Evolutionary conservation across 2,113 vertebrate genomes (phyloP), one percentile per base, ranked within the genome.

Genomic region (Phodopus roborovskii): DNA sequence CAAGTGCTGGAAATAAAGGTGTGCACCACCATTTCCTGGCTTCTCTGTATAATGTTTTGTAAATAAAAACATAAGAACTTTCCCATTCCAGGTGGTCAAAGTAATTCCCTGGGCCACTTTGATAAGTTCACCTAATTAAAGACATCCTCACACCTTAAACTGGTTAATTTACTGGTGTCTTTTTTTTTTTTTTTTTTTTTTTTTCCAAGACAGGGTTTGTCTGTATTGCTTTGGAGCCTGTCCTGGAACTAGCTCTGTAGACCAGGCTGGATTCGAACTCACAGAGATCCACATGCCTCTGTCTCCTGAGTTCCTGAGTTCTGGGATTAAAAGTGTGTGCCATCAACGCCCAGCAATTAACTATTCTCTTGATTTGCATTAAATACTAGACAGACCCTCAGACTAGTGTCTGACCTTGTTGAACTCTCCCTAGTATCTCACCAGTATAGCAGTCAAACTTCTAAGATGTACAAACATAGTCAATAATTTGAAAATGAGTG

Each of bases 41-140:
- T 26, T 9, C 79, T 82, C 36, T 42, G 36, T 60, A 56, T 60
- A 60, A 39, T 82, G 53, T 24, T 60, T 24, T 85, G 9, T 96
- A 94, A 97, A 70, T 88, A 94, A 95, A 96, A 92, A 81, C 79
- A 19, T 74, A 70, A 96, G 84, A 83, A 42, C 71, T 53, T 58
- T 62, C 58, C 58, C 36, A 45, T 33, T 48, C 7, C 71, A 77
- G 66, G 60, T 75, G 50, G 70, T 62, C 88, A 90, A 26, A 90
- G 84, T 74, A n/a, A 84, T 90, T 94, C 90, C 36, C 70, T 79
- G 62, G 53, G 48, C 77, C 64, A 81, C 42, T 88, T 94, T 33
- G 66, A 36, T 90, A 91, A 91, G 45, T 81, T 91, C 64, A 53
- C 91, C 96, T 92, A 81, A 81, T 88, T 91, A 36, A 95, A 95